Conservation (phyloP, 37 sponge, comb jelly and placozoan species). For the Cliona cf. orientalis region DNA sequence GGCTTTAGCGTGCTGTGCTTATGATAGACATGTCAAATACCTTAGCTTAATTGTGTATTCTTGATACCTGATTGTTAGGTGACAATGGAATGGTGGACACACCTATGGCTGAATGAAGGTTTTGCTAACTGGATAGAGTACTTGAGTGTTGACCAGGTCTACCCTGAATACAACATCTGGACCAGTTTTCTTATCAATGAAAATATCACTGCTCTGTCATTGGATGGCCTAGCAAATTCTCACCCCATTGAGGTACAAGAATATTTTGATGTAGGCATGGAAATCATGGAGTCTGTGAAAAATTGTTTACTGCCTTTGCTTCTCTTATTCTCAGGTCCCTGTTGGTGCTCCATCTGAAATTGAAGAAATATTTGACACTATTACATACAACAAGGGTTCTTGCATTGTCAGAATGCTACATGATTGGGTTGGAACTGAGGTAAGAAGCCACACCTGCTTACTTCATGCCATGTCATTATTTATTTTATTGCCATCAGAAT, state of each 20-base stretch:
- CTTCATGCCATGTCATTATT: neutral
- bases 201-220: conserved; percentile 68
- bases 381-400: conserved; percentile 95
- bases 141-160: conserved; percentile 93
- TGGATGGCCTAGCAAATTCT: conserved; percentile 87
- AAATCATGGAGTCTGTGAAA: too few species aligned
- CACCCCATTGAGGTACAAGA: conserved; percentile 82
- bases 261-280: too few species aligned
- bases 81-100: conserved; percentile 99
- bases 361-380: conserved; percentile 97
- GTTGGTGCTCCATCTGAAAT: conserved; percentile 91
- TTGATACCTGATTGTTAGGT: conserved; percentile 43
- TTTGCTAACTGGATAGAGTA: conserved; percentile 98
- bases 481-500: conserved; percentile 41
- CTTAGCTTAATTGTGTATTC: neutral
- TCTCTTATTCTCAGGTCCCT: too few species aligned
- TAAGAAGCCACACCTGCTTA: too few species aligned
- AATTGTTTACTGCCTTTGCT: too few species aligned
- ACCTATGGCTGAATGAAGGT: conserved; percentile 98
- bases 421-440: conserved; percentile 90
- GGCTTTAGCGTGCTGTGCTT: neutral
- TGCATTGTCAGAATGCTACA: conserved; percentile 91
- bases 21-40: neutral
- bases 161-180: conserved; percentile 96
- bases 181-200: conserved; percentile 85